Conservation (phyloP, 2,797 vertebrate genomes). For the Molothrus ater region DNA sequence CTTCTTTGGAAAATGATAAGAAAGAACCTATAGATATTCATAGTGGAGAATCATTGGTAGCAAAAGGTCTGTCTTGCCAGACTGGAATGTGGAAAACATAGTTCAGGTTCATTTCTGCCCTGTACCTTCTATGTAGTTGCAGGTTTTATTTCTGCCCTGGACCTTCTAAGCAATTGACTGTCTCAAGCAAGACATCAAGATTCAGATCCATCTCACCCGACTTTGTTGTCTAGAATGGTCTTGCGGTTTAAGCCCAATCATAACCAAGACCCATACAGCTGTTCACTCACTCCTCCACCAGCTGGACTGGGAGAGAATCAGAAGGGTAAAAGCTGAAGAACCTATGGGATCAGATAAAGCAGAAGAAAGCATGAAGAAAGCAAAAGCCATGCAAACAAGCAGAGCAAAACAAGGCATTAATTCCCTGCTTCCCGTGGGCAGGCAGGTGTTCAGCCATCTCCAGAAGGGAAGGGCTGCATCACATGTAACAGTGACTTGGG, state of each 20-base stretch:
- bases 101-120: neutral
- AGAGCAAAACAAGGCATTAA: neutral
- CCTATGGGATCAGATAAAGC: neutral
- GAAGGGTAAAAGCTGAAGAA: neutral
- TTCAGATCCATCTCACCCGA: neutral
- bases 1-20: neutral
- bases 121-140: neutral
- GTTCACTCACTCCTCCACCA: neutral
- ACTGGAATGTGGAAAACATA: neutral
- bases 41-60: neutral
- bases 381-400: neutral
- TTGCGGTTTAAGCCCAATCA: neutral
- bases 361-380: neutral
- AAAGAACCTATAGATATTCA: neutral
- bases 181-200: neutral
- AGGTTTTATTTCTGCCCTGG: neutral
- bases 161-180: neutral
- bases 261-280: neutral
- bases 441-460: neutral
- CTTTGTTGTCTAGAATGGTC: neutral
- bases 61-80: neutral
- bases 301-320: neutral
- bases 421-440: neutral
- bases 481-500: fast-evolving
- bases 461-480: neutral